A percentile compares a stretch with the other conserved stretches of the same genome.
phyloP scores from a whole-genome alignment of 2,113 vertebrate genomes.

The Actenoides hombroni region DNA sequence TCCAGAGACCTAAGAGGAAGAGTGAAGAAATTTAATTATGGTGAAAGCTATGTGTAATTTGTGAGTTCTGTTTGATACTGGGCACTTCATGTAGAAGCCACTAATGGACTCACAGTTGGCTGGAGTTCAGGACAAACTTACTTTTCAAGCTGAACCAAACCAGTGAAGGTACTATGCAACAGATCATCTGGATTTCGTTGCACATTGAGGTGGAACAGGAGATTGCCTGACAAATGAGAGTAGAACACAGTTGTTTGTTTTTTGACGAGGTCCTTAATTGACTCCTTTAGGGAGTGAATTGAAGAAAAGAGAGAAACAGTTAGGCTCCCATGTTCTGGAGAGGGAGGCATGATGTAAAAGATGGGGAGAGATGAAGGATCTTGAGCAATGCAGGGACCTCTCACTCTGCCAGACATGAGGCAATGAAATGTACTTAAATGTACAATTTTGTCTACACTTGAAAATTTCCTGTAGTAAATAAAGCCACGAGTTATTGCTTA shows the following conservation, averaged over 20 bases:
- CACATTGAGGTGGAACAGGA: background rate
- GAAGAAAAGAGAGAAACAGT: constrained; percentile 9
- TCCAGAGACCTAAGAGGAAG: background rate
- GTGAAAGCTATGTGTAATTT: background rate
- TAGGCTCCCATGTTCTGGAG: background rate
- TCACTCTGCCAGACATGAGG: background rate
- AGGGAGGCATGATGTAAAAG: background rate
- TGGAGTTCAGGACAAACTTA: constrained; percentile 1
- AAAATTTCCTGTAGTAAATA: background rate
- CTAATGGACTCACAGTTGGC: background rate
- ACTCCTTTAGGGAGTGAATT: background rate
- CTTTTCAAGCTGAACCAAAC: constrained; percentile 33
- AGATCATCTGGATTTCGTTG: constrained; percentile 48
- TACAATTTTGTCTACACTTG: background rate
- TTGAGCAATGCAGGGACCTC: background rate
- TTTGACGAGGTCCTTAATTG: background rate
- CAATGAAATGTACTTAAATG: background rate
- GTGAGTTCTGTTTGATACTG: background rate
- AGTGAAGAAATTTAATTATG: background rate
- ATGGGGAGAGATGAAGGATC: background rate
- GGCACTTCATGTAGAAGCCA: background rate
- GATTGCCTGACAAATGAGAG: constrained; percentile 5
- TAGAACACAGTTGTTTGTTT: constrained; percentile 9
- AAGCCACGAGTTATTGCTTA: background rate
- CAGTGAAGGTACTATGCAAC: background rate